phyloP scores from a whole-genome alignment of 1,140 invertebrate genomes.

The Dreissena rostriformis region DNA sequence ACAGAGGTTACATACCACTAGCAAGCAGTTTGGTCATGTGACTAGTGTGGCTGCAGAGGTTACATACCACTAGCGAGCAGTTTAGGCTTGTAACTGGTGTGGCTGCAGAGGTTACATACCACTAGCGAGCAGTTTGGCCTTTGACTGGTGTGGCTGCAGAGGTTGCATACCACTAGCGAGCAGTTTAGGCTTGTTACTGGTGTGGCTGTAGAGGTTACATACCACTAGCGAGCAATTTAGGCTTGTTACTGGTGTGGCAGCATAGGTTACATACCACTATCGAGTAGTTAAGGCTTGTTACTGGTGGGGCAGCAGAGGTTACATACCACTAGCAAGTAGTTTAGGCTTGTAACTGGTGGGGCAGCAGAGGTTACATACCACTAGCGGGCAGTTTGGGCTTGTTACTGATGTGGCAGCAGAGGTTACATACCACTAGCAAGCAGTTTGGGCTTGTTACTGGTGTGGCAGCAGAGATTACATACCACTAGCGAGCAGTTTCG shows the following conservation, averaged over 20 bases:
- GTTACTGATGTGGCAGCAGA: too few species aligned
- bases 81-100: too few species aligned
- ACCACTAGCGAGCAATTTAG: too few species aligned
- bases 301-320: background rate
- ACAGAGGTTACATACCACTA: too few species aligned
- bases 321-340: constrained; percentile 77
- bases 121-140: constrained; percentile 78
- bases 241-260: constrained; percentile 77
- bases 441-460: constrained; percentile 78
- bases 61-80: constrained; percentile 77
- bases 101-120: constrained; percentile 68
- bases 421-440: constrained; percentile 59
- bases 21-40: too few species aligned
- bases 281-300: too few species aligned
- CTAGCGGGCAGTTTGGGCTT: constrained; percentile 33
- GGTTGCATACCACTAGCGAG: constrained; percentile 78
- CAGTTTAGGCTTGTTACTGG: too few species aligned
- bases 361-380: constrained; percentile 78
- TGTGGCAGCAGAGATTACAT: constrained; percentile 70
- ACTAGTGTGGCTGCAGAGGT: too few species aligned
- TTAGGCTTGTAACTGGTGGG: constrained; percentile 79
- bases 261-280: constrained; percentile 78
- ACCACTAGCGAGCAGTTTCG: constrained; percentile 79
- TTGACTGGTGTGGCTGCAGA: constrained; percentile 79
- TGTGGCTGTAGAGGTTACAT: too few species aligned